Conservation (phyloP, 1,140 invertebrate species). For the Acromyrmex charruanus region DNA sequence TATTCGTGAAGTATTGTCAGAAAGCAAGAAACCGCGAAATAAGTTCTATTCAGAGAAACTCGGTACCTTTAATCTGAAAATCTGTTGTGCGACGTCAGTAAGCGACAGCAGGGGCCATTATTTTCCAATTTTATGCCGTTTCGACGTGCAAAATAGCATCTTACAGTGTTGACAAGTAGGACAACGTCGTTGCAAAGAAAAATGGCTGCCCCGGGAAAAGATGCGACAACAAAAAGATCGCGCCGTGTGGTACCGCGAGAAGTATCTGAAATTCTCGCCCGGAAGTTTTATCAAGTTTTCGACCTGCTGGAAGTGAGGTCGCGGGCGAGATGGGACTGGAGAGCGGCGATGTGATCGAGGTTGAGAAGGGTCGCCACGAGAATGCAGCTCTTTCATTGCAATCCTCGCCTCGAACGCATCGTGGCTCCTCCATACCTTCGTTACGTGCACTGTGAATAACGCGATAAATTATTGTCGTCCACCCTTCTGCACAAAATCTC, state of each 20-base stretch:
- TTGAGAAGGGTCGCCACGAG: conserved; percentile 8
- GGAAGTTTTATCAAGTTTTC: conserved; percentile 71
- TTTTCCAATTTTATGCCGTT: conserved; percentile 53
- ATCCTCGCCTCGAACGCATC: conserved; percentile 11
- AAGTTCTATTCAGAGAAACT: neutral
- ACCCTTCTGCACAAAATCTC: conserved; percentile 29
- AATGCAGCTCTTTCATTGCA: conserved; percentile 12
- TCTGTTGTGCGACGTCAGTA: neutral
- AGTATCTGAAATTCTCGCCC: conserved; percentile 57
- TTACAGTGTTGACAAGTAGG: conserved; percentile 51
- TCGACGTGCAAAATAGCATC: conserved; percentile 61
- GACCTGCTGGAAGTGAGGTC: conserved; percentile 24
- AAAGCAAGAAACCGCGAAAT: neutral
- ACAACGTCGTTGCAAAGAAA: conserved; percentile 15
- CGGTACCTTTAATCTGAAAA: conserved; percentile 4
- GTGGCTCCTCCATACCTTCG: conserved; percentile 6
- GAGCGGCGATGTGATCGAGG: conserved; percentile 25
- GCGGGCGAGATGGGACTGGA: neutral
- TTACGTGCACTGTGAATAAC: conserved; percentile 46
- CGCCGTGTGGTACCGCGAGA: conserved; percentile 26
- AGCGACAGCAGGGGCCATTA: conserved; percentile 33
- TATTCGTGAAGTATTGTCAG: neutral
- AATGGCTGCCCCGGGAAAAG: conserved; percentile 32
- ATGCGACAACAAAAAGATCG: conserved; percentile 69
- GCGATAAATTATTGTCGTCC: conserved; percentile 68